Percentiles rank a stretch among this genome's conserved stretches.
phyloP scores from a whole-genome alignment of 2,888 invertebrate species.

The Ditylenchus weischeri region DNA sequence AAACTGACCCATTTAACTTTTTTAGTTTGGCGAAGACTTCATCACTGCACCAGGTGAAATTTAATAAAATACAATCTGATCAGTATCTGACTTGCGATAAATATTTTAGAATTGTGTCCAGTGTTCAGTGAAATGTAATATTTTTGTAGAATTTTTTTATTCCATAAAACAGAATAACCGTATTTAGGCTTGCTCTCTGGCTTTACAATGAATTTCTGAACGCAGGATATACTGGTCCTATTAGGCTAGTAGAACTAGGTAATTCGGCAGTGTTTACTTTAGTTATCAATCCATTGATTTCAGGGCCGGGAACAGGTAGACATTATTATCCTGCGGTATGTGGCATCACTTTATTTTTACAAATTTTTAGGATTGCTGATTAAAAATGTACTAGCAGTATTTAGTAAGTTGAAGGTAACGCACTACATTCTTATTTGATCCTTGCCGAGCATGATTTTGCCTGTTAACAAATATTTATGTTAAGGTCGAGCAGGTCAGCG shows the following conservation, averaged over 20 bases:
- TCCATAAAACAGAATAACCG: not conserved
- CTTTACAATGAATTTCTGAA: slow-evolving; percentile 48
- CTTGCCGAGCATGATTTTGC: slow-evolving; percentile 14
- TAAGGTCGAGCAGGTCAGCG: slow-evolving; percentile 48
- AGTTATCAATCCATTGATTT: slow-evolving; percentile 78
- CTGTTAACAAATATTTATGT: slow-evolving; percentile 9
- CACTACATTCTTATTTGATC: not conserved
- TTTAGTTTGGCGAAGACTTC: slow-evolving; percentile 6
- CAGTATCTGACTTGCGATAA: too few relatives aligned
- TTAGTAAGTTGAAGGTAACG: slow-evolving; percentile 39
- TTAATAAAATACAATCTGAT: slow-evolving; percentile 79
- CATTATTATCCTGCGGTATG: not conserved
- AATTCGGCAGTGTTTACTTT: slow-evolving; percentile 59
- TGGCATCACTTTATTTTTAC: not conserved
- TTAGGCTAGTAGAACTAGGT: slow-evolving; percentile 88
- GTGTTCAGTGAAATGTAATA: slow-evolving; percentile 83
- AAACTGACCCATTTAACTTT: slow-evolving; percentile 68
- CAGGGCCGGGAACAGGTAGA: slow-evolving; percentile 77
- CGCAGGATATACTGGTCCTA: slow-evolving; percentile 63
- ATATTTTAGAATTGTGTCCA: slow-evolving; percentile 79
- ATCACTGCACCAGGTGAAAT: slow-evolving; percentile 70
- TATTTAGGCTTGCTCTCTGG: slow-evolving; percentile 30
- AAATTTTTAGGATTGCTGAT: slow-evolving; percentile 72
- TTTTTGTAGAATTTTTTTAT: slow-evolving; percentile 35
- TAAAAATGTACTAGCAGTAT: slow-evolving; percentile 73